Conservation (phyloP, 2,888 invertebrate species). For the Heliconius aoede region DNA sequence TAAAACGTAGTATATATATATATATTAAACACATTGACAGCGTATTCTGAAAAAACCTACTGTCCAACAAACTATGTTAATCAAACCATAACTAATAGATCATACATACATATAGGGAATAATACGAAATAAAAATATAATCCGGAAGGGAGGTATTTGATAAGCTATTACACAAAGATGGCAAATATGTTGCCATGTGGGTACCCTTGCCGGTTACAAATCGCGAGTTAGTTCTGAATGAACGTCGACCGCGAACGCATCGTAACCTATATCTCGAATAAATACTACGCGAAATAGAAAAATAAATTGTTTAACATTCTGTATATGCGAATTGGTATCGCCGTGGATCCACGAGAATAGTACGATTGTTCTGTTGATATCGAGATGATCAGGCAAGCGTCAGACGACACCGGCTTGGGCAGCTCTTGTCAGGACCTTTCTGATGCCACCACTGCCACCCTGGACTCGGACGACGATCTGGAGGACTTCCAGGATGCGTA, state of each 20-base stretch:
- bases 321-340: conserved; percentile 5
- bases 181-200: not conserved
- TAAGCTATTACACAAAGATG: too few species aligned
- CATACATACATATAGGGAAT: too few species aligned
- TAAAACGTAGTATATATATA: not conserved
- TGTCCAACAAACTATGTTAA: not conserved
- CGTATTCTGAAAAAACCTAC: not conserved
- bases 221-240: conserved; percentile 32
- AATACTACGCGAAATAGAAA: conserved; percentile 13
- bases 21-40: not conserved
- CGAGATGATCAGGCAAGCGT: conserved; percentile 54
- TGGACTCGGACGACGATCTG: conserved; percentile 59
- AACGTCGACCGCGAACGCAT: conserved; percentile 25
- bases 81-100: not conserved
- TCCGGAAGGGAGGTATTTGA: too few species aligned
- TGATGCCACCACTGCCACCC: conserved; percentile 37
- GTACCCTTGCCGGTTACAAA: conserved; percentile 1
- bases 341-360: conserved; percentile 53
- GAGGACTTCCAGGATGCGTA: conserved; percentile 54
- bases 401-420: conserved; percentile 62
- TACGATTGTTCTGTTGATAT: conserved; percentile 43
- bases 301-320: conserved; percentile 37
- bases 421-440: conserved; percentile 48
- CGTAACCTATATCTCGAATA: conserved; percentile 6
- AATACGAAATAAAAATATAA: too few species aligned